Conservation (phyloP, 2,797 vertebrate genomes). For the Macrochelys suwanniensis region DNA sequence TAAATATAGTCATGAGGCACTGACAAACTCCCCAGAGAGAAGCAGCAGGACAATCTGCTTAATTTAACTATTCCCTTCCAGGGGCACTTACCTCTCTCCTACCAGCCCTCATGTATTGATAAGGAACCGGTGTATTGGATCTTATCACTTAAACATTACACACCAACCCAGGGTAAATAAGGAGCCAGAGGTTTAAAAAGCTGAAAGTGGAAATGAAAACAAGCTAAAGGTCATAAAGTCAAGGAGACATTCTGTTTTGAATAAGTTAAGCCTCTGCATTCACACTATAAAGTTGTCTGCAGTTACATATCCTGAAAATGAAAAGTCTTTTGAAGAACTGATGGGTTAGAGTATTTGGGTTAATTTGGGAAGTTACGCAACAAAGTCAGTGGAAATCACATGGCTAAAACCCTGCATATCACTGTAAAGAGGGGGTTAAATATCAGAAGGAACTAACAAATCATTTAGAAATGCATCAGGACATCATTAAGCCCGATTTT, state of each 20-base stretch:
- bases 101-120: rapidly evolving
- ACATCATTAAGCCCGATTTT: neutral
- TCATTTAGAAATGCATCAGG: neutral
- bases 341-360: neutral
- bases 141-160: neutral
- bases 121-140: neutral
- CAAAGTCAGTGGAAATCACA: neutral
- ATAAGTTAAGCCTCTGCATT: neutral
- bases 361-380: neutral
- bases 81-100: neutral
- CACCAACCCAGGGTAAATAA: neutral
- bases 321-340: neutral
- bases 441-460: neutral
- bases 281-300: neutral
- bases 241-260: neutral
- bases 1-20: neutral
- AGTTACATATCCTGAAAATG: neutral
- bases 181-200: neutral
- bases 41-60: neutral
- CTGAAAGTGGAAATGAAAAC: neutral
- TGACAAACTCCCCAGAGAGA: neutral
- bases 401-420: neutral
- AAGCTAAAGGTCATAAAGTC: neutral
- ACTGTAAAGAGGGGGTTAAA: neutral
- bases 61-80: neutral